A percentile compares a stretch with the other conserved stretches of the same genome.
These are phyloP conservation scores for Drosophila borealis DNA, from an alignment of 2,888 invertebrate species.

Conservation along the genomic window DNA sequence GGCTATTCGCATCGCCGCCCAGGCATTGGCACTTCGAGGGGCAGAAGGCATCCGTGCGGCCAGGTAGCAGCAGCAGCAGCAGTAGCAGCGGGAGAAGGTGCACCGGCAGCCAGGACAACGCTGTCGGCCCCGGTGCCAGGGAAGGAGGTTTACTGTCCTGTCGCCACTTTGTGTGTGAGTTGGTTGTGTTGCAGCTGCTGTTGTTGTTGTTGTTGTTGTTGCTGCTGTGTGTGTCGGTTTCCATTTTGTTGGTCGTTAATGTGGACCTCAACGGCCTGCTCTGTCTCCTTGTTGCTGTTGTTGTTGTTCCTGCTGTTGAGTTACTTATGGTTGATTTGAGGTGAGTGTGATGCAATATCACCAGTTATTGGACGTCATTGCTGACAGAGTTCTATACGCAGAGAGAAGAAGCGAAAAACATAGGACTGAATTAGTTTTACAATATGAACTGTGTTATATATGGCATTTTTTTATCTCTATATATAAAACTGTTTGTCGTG, in stretches of 20 bases:
- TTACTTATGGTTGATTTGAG: conserved; percentile 24
- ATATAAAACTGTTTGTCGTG: too few species aligned
- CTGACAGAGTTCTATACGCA: conserved; percentile 25
- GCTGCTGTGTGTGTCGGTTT: conserved; percentile 23
- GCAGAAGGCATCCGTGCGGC: conserved; percentile 86
- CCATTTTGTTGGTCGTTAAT: conserved; percentile 41
- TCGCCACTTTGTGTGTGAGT: conserved; percentile 53
- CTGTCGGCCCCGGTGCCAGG: background rate
- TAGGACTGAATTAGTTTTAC: background rate
- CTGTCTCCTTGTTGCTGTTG: conserved; percentile 11
- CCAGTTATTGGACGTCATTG: conserved; percentile 48
- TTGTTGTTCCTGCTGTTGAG: conserved; percentile 18
- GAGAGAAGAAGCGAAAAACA: background rate
- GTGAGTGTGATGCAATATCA: conserved; percentile 32
- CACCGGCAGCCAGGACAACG: conserved; percentile 29
- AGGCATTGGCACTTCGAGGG: conserved; percentile 92
- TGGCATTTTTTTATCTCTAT: background rate
- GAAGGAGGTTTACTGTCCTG: conserved; percentile 36
- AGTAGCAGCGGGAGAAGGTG: conserved; percentile 63
- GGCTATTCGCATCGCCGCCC: conserved; percentile 89
- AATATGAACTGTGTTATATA: background rate
- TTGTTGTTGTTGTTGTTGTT: conserved; percentile 7
- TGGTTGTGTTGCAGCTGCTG: conserved; percentile 26
- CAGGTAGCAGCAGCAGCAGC: conserved; percentile 68
- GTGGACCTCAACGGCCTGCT: conserved; percentile 11